Evolutionary conservation across 2,113 vertebrate species (phyloP).

Genomic region (Syrrhaptes paradoxus): DNA sequence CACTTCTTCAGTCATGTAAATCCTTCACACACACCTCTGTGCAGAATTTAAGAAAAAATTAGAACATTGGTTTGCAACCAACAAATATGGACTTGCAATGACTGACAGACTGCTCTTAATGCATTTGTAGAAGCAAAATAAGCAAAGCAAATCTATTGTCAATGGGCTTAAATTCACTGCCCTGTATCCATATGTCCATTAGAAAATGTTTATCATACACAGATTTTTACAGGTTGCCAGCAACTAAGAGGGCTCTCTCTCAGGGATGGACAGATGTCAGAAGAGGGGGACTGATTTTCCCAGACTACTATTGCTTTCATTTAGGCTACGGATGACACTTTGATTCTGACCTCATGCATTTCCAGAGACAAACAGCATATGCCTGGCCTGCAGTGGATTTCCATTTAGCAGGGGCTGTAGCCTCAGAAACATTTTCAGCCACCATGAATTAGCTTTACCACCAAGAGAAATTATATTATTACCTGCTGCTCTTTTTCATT

Average conservation of each 20-base stretch:
- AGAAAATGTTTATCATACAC: background rate
- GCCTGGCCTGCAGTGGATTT: background rate
- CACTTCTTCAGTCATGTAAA: background rate
- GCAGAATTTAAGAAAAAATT: background rate
- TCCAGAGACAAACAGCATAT: background rate
- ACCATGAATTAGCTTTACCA: background rate
- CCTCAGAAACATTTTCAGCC: background rate
- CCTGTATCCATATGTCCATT: rapidly evolving
- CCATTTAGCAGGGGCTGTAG: background rate
- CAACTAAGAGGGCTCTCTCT: background rate
- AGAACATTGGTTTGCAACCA: background rate
- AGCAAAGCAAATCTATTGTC: background rate
- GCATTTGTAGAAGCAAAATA: background rate
- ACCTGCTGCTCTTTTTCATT: background rate
- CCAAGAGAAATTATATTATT: background rate
- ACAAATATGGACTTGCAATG: background rate
- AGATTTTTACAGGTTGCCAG: background rate
- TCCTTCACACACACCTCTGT: background rate
- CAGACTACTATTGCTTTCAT: background rate
- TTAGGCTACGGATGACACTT: background rate
- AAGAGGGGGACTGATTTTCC: background rate
- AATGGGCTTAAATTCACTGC: background rate
- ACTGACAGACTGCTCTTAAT: background rate
- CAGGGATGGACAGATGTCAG: background rate
- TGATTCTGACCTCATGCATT: background rate